Percentiles rank a stretch among this genome's conserved stretches.
These are phyloP conservation scores for Polyommatus iphigenia DNA, from an alignment of 2,888 invertebrate species.

Conservation along the genomic window DNA sequence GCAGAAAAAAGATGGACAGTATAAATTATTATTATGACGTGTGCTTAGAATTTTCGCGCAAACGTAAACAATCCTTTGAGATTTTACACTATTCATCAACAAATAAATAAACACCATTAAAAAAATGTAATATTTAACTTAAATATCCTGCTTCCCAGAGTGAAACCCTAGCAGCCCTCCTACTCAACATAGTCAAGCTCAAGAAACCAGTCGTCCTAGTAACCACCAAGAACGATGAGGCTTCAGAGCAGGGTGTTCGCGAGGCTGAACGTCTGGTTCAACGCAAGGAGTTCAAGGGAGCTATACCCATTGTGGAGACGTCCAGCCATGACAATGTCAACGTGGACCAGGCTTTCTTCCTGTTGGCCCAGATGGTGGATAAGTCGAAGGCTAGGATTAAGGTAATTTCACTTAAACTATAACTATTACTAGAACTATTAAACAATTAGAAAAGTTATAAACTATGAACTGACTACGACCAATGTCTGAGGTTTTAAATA, in stretches of 20 bases:
- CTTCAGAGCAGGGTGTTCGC: constrained; percentile 90
- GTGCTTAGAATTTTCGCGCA: too few relatives aligned
- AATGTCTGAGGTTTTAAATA: too few relatives aligned
- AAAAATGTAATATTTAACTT: too few relatives aligned
- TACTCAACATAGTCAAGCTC: constrained; percentile 92
- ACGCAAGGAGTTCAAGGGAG: constrained; percentile 94
- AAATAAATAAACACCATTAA: too few relatives aligned
- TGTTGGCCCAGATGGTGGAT: constrained; percentile 95
- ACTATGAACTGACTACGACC: too few relatives aligned
- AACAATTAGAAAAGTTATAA: too few relatives aligned
- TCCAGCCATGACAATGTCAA: constrained; percentile 98
- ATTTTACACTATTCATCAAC: background rate
- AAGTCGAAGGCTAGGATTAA: constrained; percentile 89
- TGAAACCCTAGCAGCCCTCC: constrained; percentile 90
- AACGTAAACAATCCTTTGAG: too few relatives aligned
- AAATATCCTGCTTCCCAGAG: constrained; percentile 52
- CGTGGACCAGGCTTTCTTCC: constrained; percentile 94
- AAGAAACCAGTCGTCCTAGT: constrained; percentile 97
- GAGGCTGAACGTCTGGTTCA: constrained; percentile 93
- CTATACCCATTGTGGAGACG: constrained; percentile 94
- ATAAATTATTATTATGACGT: too few relatives aligned
- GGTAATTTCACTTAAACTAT: constrained; percentile 47
- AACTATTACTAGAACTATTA: too few relatives aligned
- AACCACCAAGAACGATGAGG: constrained; percentile 97
- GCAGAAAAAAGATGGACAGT: too few relatives aligned